These are phyloP conservation scores for Lemur catta DNA, from an alignment of 2,797 vertebrate species.

Conservation along the genomic window DNA sequence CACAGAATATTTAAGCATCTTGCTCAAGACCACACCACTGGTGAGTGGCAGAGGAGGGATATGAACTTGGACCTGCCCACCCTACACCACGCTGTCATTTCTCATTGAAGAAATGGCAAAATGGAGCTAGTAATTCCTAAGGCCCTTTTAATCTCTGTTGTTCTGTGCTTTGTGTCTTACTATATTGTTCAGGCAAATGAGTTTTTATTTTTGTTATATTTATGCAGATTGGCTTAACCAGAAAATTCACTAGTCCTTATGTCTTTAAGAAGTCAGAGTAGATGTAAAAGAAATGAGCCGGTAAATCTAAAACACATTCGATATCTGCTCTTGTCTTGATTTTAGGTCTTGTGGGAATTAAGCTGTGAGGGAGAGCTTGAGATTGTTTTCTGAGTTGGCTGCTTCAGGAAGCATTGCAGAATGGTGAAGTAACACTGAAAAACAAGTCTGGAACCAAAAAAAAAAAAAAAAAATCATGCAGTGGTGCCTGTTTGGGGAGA, in stretches of 20 bases:
- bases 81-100: background rate
- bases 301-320: conserved; percentile 39
- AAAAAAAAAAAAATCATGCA: background rate
- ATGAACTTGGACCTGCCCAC: background rate
- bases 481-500: background rate
- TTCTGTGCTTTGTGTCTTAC: background rate
- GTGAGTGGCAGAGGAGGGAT: background rate
- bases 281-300: conserved; percentile 45
- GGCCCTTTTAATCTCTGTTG: background rate
- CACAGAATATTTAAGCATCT: background rate
- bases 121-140: background rate
- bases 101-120: background rate
- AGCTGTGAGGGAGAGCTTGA: background rate
- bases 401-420: background rate
- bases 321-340: background rate
- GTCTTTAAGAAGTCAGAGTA: conserved; percentile 42
- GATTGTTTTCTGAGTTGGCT: background rate
- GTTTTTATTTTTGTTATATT: conserved; percentile 55
- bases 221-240: conserved; percentile 49
- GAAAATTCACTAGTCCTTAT: conserved; percentile 26
- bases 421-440: background rate
- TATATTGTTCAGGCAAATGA: conserved; percentile 30
- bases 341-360: background rate
- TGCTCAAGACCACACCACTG: background rate
- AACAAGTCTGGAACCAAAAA: background rate